Evolutionary conservation across 2,797 vertebrate species (phyloP), one percentile per base, ranked within the genome.

Genomic region (Labeo calbasu): DNA sequence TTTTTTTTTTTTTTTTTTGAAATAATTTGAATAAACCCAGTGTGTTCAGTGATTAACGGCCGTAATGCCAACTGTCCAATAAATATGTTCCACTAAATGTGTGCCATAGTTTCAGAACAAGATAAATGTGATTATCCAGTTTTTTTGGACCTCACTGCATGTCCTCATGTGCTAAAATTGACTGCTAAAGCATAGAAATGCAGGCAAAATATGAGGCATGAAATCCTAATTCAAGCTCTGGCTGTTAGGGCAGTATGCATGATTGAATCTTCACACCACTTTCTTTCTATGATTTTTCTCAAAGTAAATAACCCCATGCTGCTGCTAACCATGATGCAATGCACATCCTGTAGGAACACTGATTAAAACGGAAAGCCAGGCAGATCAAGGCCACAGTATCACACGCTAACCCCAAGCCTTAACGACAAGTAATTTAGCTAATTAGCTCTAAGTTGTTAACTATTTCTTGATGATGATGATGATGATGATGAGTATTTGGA

Each of bases 61-160:
- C 55, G 32, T 68, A 55, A 76, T n/a, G 4, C 71, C 59, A 68
- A 76, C 59, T 83, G 72, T 83, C 21, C 15, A 36, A 9, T 55
- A 83, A 83, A 76, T 73, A 66, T 75, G 59, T 43, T 65, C 11
- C 25, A 28, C 14, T 82, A 53, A 82, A 43, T 66, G 46, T 75
- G 43, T 65, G 70, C 46, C 53, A 59, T 32, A 61, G 25, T 82
- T 82, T 82, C 9, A 82, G 63, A 82, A 75, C 21, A 53, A 75
- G 57, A 73, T 73, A 46, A 83, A 68, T 76, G 48, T 83, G 48
- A 66, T 75, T 76, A 65, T 66, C 7, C 80, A 23, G 40, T 43
- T 75, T 63, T 81, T 83, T 46, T 43, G 61, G 50, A 13, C 13
- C 3, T 57, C 61, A 3, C 28, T 43, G 11, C n/a, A 68, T 46